Percentiles rank a stretch among this genome's conserved stretches.
These are phyloP conservation scores for Holothuria scabra DNA, from an alignment of 53 echinoderm and acorn worm genomes.

Conservation along the genomic window DNA sequence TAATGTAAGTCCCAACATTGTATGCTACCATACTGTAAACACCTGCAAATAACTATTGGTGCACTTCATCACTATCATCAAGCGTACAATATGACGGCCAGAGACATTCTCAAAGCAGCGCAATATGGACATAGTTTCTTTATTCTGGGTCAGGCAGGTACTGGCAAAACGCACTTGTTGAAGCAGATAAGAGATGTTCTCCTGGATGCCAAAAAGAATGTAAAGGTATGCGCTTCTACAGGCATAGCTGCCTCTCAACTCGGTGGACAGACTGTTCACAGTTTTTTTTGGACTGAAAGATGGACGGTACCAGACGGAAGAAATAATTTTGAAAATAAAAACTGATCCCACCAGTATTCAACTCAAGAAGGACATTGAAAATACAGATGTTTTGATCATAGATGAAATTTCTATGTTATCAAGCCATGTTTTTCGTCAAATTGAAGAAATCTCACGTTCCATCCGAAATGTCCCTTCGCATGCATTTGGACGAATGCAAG, in stretches of 20 bases:
- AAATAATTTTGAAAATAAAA: not conserved
- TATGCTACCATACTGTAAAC: no score
- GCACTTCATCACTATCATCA: no score
- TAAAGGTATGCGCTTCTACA: slow-evolving; percentile 3
- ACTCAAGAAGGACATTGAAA: not conserved
- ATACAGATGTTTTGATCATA: not conserved
- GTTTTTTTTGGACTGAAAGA: not conserved
- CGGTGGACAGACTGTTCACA: not conserved
- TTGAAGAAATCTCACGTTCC: not conserved
- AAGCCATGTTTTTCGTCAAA: not conserved
- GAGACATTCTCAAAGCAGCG: not conserved
- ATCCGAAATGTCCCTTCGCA: not conserved
- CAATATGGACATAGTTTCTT: slow-evolving; percentile 1
- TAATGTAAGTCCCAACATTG: no score
- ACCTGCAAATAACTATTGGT: no score
- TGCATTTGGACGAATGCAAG: not conserved
- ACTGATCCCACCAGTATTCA: not conserved
- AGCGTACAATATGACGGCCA: no score
- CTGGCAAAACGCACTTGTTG: slow-evolving; percentile 10
- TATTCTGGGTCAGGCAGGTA: slow-evolving; percentile 25
- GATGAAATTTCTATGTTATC: not conserved
- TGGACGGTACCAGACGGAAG: not conserved
- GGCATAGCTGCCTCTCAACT: not conserved
- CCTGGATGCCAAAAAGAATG: not conserved
- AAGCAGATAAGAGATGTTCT: not conserved